A percentile compares a stretch with the other conserved stretches of the same genome.
Evolutionary conservation across 2,888 invertebrate species (phyloP).

Genomic region (Nemotelus nigrinus): DNA sequence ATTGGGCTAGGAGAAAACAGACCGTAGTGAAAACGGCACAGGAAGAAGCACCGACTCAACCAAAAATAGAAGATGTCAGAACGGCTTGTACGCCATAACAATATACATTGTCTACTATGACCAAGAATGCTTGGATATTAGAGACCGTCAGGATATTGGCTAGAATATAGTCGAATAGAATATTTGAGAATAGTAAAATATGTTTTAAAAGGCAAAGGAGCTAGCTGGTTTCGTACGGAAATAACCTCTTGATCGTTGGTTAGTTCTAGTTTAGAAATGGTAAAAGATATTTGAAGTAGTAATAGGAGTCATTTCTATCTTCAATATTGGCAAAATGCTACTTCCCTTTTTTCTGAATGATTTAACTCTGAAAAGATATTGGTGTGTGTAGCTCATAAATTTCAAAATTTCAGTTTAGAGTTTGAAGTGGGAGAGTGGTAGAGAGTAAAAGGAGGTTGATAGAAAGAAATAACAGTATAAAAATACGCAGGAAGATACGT

Average conservation of each 20-base stretch:
- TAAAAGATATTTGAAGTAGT: not conserved
- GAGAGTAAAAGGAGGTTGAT: too few species aligned
- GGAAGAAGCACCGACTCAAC: not conserved
- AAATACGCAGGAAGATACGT: too few species aligned
- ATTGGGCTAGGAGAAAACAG: constrained; percentile 34
- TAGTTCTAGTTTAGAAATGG: not conserved
- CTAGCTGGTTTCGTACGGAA: not conserved
- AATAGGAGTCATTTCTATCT: not conserved
- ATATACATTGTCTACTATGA: constrained; percentile 8
- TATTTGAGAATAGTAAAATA: not conserved
- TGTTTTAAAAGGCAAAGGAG: not conserved
- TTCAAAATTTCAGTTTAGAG: constrained; percentile 3
- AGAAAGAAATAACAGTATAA: too few species aligned
- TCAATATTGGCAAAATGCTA: constrained; percentile 13
- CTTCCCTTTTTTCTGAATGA: constrained; percentile 31
- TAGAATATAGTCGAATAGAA: not conserved
- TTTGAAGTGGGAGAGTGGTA: too few species aligned
- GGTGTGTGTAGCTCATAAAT: constrained; percentile 35
- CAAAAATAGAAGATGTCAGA: not conserved
- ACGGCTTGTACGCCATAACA: constrained; percentile 30
- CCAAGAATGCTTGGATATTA: constrained; percentile 14
- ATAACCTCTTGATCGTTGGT: not conserved
- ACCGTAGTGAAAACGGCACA: not conserved
- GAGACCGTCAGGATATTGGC: constrained; percentile 11
- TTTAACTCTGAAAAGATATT: constrained; percentile 35